Base-by-base conservation (phyloP, 1,140 invertebrate species). In the Daktulosphaira vitifoliae region DNA sequence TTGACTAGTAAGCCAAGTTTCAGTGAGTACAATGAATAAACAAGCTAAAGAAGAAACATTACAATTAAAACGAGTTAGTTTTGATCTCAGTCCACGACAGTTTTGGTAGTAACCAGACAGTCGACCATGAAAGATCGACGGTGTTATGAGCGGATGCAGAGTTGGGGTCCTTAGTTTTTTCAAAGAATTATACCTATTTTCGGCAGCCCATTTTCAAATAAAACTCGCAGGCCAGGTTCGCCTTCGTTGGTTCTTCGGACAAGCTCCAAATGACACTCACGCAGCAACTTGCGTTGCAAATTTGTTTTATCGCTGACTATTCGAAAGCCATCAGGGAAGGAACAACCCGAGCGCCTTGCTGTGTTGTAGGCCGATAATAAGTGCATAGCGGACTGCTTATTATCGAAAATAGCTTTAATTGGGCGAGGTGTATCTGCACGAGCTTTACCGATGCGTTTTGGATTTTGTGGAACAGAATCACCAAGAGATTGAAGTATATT, bases 361-460 rank as follows among this genome's bases (percentile, higher is more conserved):
- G 16, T 15, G 26, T 37, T 18, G 26, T 29, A 52, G 23, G 26
- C 15, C 1, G 50, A 52, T 52, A 52, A 3, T 2, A 23, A 23
- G 16, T 6, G 11, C 3, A 25, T 2, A 2, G 49, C 49, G 15
- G 49, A 51, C 15, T 52, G 23, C 2, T 6, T 33, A 52, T n/a
- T 20, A 8, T 9, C 16, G 11, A 52, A 52, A 52, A 52, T 52
- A 16, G 33, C 16, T 52, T 52, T 52, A 20, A 52, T 33, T 3
- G 50, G 50, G 18, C 26, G 50, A 52, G 26, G 15, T 29, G 26
- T 37, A 16, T 52, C 50, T 9, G 23, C 16, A 52, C 29, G 16
- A 52, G 11, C n/a, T 52, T 52, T 52, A 52, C 50, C 26, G 18
- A 52, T 23, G 33, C 50, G 50, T 52, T 52, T 52, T n/a, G 26